Evolutionary conservation across 2,113 vertebrate genomes (phyloP).

Genomic region (Numenius arquata): DNA sequence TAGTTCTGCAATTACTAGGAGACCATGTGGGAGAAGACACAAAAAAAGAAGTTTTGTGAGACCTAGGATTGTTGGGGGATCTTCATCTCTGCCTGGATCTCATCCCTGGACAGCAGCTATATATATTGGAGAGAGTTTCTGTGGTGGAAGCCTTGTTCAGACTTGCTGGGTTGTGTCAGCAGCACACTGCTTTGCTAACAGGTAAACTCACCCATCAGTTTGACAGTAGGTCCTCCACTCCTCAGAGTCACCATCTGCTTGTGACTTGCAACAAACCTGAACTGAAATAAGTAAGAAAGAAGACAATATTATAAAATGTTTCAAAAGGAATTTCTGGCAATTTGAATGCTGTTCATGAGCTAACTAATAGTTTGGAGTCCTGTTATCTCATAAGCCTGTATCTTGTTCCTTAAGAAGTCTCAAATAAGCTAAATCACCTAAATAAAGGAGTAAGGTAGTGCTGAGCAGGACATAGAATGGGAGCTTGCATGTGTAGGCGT

Average conservation of each 20-base stretch:
- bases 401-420: not conserved
- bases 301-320: not conserved
- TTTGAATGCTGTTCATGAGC: not conserved
- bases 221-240: not conserved
- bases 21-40: slow-evolving; percentile 83
- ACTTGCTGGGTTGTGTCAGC: slow-evolving; percentile 93
- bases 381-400: not conserved
- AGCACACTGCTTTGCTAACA: slow-evolving; percentile 90
- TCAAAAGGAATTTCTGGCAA: not conserved
- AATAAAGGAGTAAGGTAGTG: not conserved
- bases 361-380: not conserved
- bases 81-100: slow-evolving; percentile 80
- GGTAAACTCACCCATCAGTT: slow-evolving; percentile 65
- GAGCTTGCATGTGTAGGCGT: not conserved
- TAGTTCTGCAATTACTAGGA: not conserved
- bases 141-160: slow-evolving; percentile 85
- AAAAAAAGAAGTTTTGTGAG: slow-evolving; percentile 80
- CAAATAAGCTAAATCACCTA: not conserved
- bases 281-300: not conserved
- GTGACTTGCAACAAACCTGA: not conserved
- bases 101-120: slow-evolving; percentile 93
- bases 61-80: slow-evolving; percentile 85
- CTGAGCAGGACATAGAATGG: not conserved
- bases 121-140: slow-evolving; percentile 86
- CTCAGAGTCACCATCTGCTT: not conserved